These are phyloP conservation scores for Paralichthys olivaceus DNA, from an alignment of 2,113 vertebrate genomes.

Conservation along the genomic window DNA sequence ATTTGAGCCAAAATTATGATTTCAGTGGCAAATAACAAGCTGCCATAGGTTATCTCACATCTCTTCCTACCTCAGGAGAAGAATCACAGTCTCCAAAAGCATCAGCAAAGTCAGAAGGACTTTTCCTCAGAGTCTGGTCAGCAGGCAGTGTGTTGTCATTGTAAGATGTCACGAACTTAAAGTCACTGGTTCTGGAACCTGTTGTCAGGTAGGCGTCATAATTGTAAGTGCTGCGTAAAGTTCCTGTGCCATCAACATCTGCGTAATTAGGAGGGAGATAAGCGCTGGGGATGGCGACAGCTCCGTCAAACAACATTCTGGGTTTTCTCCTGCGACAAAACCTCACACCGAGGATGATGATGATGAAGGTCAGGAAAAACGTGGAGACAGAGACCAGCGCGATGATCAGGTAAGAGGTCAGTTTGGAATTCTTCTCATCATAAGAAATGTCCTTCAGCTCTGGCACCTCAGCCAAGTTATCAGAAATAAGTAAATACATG, in stretches of 20 bases:
- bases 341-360: constrained; percentile 67
- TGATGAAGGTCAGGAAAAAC: constrained; percentile 61
- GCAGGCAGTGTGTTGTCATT: constrained; percentile 68
- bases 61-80: constrained; percentile 3
- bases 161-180: constrained; percentile 73
- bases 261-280: constrained; percentile 65
- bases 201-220: constrained; percentile 73
- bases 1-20: no score
- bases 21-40: no score
- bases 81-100: constrained; percentile 29
- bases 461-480: constrained; percentile 69
- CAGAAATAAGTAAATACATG: constrained; percentile 64
- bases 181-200: constrained; percentile 71
- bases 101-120: constrained; percentile 45
- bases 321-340: constrained; percentile 66
- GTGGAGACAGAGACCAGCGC: constrained; percentile 74
- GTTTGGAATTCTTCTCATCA: constrained; percentile 58
- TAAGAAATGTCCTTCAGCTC: constrained; percentile 66
- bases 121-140: constrained; percentile 56
- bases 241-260: constrained; percentile 72
- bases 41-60: not conserved
- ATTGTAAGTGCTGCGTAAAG: constrained; percentile 69
- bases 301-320: constrained; percentile 73
- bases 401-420: constrained; percentile 78
- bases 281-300: constrained; percentile 5